Conservation (phyloP, 1,140 invertebrate genomes). For the Bombus polaris region DNA sequence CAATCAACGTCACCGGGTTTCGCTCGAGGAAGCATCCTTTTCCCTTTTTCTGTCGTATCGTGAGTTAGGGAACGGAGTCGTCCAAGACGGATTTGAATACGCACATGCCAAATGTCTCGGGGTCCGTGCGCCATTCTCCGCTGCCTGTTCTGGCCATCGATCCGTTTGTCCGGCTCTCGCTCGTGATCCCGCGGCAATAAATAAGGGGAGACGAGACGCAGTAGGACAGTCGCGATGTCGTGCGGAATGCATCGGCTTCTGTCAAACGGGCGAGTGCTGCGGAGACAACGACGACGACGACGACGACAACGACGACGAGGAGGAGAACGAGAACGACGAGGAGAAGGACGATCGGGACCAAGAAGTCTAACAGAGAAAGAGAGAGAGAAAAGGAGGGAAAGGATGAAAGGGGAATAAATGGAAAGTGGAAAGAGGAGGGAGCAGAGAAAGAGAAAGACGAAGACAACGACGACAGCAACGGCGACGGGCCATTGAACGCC, state of each 20-base stretch:
- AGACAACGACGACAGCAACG: slow-evolving; percentile 16
- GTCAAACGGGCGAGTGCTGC: slow-evolving; percentile 63
- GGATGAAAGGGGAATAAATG: neutral
- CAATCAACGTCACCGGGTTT: slow-evolving; percentile 60
- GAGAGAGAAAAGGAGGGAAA: too few relatives aligned
- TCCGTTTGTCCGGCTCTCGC: slow-evolving; percentile 68
- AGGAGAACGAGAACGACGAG: slow-evolving; percentile 17
- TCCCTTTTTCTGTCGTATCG: slow-evolving; percentile 51
- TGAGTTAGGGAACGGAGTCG: slow-evolving; percentile 48
- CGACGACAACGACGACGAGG: slow-evolving; percentile 28
- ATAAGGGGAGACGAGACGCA: slow-evolving; percentile 78
- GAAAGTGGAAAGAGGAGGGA: neutral
- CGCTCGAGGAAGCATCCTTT: slow-evolving; percentile 38
- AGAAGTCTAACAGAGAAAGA: neutral
- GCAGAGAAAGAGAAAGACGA: neutral
- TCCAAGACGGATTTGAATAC: slow-evolving; percentile 71
- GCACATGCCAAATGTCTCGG: slow-evolving; percentile 75
- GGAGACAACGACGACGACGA: slow-evolving; percentile 36
- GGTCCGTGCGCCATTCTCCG: slow-evolving; percentile 44
- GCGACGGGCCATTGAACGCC: slow-evolving; percentile 59
- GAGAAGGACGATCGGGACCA: slow-evolving; percentile 31
- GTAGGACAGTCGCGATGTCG: slow-evolving; percentile 79
- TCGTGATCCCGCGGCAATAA: slow-evolving; percentile 77
- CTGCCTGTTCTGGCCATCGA: slow-evolving; percentile 63
- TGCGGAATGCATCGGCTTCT: slow-evolving; percentile 80